phyloP scores from a whole-genome alignment of 1,140 invertebrate genomes.

The Amphibalanus amphitrite region DNA sequence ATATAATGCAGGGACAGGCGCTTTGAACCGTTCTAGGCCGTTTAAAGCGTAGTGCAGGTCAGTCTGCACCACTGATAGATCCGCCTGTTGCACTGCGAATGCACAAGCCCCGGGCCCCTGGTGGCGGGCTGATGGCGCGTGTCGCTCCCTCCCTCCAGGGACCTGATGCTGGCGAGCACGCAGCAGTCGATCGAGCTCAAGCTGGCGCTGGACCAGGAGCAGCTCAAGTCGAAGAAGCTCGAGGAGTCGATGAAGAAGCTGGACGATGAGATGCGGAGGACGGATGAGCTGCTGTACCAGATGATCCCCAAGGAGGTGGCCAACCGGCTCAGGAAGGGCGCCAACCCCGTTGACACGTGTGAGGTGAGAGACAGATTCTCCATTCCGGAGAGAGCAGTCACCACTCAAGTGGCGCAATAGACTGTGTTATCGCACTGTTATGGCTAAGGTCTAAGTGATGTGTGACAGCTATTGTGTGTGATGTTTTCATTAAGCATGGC shows the following conservation, averaged over 20 bases:
- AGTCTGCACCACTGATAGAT: not conserved
- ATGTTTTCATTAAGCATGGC: too few species aligned
- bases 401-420: too few species aligned
- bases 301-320: constrained; percentile 97
- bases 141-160: constrained; percentile 47
- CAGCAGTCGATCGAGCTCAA: constrained; percentile 94
- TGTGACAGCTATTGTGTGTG: too few species aligned
- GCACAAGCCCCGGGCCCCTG: not conserved
- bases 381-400: too few species aligned
- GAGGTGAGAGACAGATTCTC: constrained; percentile 40
- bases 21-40: too few species aligned
- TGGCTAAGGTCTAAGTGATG: too few species aligned
- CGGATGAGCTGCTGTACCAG: constrained; percentile 88
- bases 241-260: constrained; percentile 91
- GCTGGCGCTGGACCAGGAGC: constrained; percentile 85
- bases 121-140: not conserved
- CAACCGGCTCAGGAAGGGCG: constrained; percentile 72
- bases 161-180: constrained; percentile 87
- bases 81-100: not conserved
- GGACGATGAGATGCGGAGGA: constrained; percentile 87
- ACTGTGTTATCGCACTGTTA: too few species aligned
- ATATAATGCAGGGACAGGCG: too few species aligned
- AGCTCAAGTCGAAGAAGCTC: constrained; percentile 87
- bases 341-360: constrained; percentile 85
- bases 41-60: too few species aligned